Evolutionary conservation across 2,113 vertebrate genomes (phyloP), one percentile per base, ranked within the genome.

Genomic region (Mionectes macconnelli): DNA sequence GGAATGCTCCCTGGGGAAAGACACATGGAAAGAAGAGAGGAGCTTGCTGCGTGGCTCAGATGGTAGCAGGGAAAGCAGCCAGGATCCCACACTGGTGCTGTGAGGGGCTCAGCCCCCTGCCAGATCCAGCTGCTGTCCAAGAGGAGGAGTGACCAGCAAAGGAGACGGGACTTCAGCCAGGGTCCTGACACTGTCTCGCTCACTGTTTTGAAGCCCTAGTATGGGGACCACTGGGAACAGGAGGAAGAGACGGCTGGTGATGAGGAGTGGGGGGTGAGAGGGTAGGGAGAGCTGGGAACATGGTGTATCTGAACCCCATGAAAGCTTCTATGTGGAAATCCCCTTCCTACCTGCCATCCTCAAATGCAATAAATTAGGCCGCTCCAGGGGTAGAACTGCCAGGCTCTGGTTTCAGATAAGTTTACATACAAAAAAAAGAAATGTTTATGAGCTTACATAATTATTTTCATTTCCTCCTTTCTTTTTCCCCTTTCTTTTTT

Each of bases 81-180:
- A 0, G 30, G 27, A 52, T 39, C 33, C 30, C 22, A 2, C 40
- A 4, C 0, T 2, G 2, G 25, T 59, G 56, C 31, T 53, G 47
- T 2, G 1, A 37, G 33, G 44, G 7, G 37, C 9, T 69, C 9
- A 4, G 40, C 20, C 15, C 30, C 56, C 4, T 28, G 8, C 33
- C 0, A 2, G 24, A 22, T 47, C 23, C 21, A 1, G 14, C 22
- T 1, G 0, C 37, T 52, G 1, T 33, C 49, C 3, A 3, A 14
- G 70, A 66, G 39, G 6, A 87, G 45, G 11, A 75, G 35, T 3
- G 22, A 14, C 22, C 15, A 28, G 35, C 10, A 28, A 68, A 42
- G 1, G 4, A 40, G 11, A 1, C 3, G 35, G 28, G 24, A 22
- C 24, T 56, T 39, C 52, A 83, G 16, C 15, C 8, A 2, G 4